Conservation (phyloP, 2,113 vertebrate species). For the Bombycilla garrulus region DNA sequence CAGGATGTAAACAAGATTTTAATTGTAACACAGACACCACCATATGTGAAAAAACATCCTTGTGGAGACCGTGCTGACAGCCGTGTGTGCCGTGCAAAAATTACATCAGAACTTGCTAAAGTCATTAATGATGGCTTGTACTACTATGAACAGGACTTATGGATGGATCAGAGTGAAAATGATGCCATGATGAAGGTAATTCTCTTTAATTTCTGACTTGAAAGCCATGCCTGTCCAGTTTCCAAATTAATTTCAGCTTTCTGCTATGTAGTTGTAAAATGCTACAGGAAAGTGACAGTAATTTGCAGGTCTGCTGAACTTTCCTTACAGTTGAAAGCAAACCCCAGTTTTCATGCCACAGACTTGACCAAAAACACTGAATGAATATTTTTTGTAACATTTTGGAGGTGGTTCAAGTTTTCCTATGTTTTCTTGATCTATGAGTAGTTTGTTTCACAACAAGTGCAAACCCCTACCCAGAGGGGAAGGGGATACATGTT, state of each 20-base stretch:
- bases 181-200: conserved; percentile 73
- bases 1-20: conserved; percentile 80
- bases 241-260: neutral
- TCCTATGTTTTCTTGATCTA: neutral
- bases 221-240: neutral
- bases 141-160: conserved; percentile 78
- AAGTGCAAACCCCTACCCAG: neutral
- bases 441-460: neutral
- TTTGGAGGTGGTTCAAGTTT: neutral
- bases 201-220: neutral
- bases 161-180: conserved; percentile 67
- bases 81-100: conserved; percentile 64
- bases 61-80: conserved; percentile 65
- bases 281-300: neutral
- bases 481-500: neutral
- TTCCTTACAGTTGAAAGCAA: neutral
- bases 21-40: conserved; percentile 79
- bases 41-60: conserved; percentile 71
- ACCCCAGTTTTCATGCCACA: neutral
- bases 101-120: conserved; percentile 76
- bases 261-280: neutral
- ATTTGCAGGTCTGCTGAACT: neutral
- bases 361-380: neutral
- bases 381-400: neutral
- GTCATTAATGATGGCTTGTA: conserved; percentile 79